Evolutionary conservation across 1,140 invertebrate genomes (phyloP), one percentile per base, ranked within the genome.

Genomic region (Tribolium castaneum): DNA sequence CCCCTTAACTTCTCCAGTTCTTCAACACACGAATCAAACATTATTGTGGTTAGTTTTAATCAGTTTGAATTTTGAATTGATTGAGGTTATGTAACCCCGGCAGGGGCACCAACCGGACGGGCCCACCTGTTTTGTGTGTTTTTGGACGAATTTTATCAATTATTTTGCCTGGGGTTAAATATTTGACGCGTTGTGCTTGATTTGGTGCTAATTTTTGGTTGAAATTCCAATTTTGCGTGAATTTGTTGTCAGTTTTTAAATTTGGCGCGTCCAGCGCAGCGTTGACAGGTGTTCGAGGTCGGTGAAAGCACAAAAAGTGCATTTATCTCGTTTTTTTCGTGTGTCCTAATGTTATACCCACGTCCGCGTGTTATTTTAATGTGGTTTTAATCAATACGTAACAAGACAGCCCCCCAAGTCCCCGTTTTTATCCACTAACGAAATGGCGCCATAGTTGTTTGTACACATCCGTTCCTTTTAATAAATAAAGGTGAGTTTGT

Each of bases 281-380:
- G 59, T 66, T 66, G 59, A 66, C 59, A 66, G 59, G 59, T 66
- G 59, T 66, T 30, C 10, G 59, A 66, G 59, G 59, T 66, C 30
- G 30, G 59, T 66, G 59, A 66, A 66, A 66, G 59, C 54, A 1
- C 2, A 66, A 66, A 66, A 66, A 66, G 4, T 2, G 1, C 4
- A 22, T 12, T 66, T 66, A 45, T 13, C 6, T 34, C 30, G 5
- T 66, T 39, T 12, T 6, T 25, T 12, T 12, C 12, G 30, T 34
- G 10, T 35, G 30, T 66, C 13, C 12, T n/a, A 12, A 6, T n/a
- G 1, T 6, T 0, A 66, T 12, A 34, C 34, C 5, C 7, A n/a
- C 6, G 10, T 13, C n/a, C 12, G 3, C 9, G 30, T 66, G 59
- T 12, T 35, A 35, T 0, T 35, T 66, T 34, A 35, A 12, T 66